These are phyloP conservation scores for Kuschelorhynchus macadamiae DNA, from an alignment of 2,888 invertebrate species.

Conservation along the genomic window DNA sequence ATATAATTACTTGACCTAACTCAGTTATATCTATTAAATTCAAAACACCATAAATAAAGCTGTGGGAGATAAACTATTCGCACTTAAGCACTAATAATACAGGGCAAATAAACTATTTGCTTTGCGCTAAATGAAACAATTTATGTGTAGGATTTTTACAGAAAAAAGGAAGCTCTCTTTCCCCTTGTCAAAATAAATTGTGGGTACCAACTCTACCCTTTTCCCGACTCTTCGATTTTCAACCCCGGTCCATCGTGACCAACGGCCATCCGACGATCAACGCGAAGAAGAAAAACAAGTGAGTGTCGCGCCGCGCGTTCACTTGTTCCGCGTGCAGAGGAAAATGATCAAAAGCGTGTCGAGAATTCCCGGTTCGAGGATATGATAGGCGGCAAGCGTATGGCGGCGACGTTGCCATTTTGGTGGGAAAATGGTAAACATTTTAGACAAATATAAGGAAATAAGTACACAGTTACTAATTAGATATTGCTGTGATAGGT, in stretches of 20 bases:
- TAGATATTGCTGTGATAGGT: no score
- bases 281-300: slow-evolving; percentile 33
- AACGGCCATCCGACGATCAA: slow-evolving; percentile 15
- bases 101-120: no score
- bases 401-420: slow-evolving; percentile 37
- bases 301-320: slow-evolving; percentile 31
- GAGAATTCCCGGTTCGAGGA: slow-evolving; percentile 40
- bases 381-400: slow-evolving; percentile 37
- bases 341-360: slow-evolving; percentile 48
- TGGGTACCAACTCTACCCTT: background rate
- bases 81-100: no score
- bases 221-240: background rate
- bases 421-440: background rate
- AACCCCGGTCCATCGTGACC: slow-evolving; percentile 21
- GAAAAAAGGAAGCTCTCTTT: no score
- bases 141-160: no score
- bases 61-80: no score
- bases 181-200: no score
- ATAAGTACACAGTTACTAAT: no score
- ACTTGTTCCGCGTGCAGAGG: slow-evolving; percentile 42
- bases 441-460: background rate
- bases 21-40: no score
- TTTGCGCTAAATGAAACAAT: no score
- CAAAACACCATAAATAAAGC: no score
- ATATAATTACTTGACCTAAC: no score